These are phyloP conservation scores for Mareca penelope DNA, from an alignment of 2,797 vertebrate species.

Conservation along the genomic window DNA sequence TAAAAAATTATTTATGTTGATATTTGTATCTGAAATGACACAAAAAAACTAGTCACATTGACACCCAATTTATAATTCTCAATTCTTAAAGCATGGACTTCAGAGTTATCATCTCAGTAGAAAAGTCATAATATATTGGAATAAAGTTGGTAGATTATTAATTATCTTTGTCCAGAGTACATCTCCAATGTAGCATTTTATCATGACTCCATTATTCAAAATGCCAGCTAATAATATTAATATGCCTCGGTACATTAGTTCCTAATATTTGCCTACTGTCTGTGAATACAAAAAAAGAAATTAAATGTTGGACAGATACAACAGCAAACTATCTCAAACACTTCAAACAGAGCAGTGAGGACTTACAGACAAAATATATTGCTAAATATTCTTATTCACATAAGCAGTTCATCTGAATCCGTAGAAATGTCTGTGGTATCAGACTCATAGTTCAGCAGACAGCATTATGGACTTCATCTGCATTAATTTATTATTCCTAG, in stretches of 20 bases:
- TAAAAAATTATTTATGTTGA: background rate
- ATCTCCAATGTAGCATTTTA: background rate
- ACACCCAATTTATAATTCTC: background rate
- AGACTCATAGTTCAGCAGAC: constrained; percentile 17
- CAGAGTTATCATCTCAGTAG: background rate
- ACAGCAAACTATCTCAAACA: background rate
- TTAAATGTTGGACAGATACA: constrained; percentile 35
- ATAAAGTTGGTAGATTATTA: background rate
- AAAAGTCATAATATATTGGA: background rate
- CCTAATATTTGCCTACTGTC: constrained; percentile 45
- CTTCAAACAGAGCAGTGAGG: constrained; percentile 23
- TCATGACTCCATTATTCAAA: constrained; percentile 48
- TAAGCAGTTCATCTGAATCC: background rate
- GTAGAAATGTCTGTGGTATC: background rate
- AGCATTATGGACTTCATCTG: constrained; percentile 23
- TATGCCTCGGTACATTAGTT: constrained; percentile 29
- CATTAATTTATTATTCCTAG: constrained; percentile 70
- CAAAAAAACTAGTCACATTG: background rate
- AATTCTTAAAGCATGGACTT: background rate
- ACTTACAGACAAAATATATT: background rate
- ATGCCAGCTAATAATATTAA: constrained; percentile 52
- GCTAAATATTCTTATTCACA: background rate
- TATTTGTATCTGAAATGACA: background rate
- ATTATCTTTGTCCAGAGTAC: constrained; percentile 27
- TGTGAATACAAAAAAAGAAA: constrained; percentile 55